These are phyloP conservation scores for Mylabris phalerata DNA, from an alignment of 1,140 invertebrate species.

Conservation along the genomic window DNA sequence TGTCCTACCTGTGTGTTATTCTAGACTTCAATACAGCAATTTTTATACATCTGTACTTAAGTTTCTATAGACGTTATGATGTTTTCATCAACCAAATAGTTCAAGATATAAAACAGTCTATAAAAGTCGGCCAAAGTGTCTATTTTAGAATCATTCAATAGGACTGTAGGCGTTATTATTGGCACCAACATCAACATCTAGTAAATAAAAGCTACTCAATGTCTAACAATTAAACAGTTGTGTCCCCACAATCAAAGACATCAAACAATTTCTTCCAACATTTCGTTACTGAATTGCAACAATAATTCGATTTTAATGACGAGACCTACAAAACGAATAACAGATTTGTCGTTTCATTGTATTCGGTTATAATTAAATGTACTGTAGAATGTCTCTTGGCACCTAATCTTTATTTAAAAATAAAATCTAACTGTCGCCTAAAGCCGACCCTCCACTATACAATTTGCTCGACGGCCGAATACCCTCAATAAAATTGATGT, in stretches of 20 bases:
- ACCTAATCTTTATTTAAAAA: constrained; percentile 14
- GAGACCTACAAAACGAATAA: too few relatives aligned
- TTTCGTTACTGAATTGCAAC: too few relatives aligned
- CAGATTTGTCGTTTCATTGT: constrained; percentile 11
- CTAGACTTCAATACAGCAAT: too few relatives aligned
- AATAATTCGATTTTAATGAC: too few relatives aligned
- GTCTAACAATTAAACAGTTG: too few relatives aligned
- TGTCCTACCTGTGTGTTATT: too few relatives aligned
- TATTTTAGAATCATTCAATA: constrained; percentile 19
- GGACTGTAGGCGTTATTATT: constrained; percentile 9
- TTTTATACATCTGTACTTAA: not conserved
- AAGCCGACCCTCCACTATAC: too few relatives aligned
- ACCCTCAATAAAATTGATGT: too few relatives aligned
- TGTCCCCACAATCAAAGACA: too few relatives aligned
- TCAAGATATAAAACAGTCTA: constrained; percentile 15
- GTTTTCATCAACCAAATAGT: constrained; percentile 15
- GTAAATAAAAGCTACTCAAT: constrained; percentile 6
- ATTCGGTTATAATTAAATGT: constrained; percentile 14
- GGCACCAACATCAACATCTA: constrained; percentile 13
- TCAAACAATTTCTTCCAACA: too few relatives aligned
- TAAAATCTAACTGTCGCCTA: not conserved
- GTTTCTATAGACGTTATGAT: constrained; percentile 16
- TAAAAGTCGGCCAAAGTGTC: constrained; percentile 18
- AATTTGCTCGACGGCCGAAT: too few relatives aligned
- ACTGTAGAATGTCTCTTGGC: constrained; percentile 12